These are phyloP conservation scores for Yponomeuta sedellus DNA, from an alignment of 2,888 invertebrate species.

Conservation along the genomic window DNA sequence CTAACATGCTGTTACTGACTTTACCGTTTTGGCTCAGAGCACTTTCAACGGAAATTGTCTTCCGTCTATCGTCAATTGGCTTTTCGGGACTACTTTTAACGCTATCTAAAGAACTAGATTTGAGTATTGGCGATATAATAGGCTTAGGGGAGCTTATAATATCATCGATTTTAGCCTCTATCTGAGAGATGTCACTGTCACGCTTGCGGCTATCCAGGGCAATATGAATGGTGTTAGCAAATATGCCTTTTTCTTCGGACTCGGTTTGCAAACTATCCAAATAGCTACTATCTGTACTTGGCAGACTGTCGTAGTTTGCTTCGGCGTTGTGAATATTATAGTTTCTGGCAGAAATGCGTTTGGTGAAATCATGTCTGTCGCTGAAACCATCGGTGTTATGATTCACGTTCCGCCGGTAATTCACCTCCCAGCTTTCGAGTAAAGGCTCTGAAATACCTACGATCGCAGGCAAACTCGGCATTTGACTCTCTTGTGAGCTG, in stretches of 20 bases:
- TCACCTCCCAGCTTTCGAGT: conserved; percentile 71
- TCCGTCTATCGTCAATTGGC: conserved; percentile 59
- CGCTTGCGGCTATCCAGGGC: conserved; percentile 57
- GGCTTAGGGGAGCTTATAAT: conserved; percentile 74
- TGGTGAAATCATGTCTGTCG: conserved; percentile 57
- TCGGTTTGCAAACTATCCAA: conserved; percentile 67
- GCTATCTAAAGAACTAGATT: conserved; percentile 76
- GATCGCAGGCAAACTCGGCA: conserved; percentile 71
- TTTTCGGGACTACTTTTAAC: conserved; percentile 75
- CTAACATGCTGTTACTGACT: conserved; percentile 23
- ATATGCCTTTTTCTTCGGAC: conserved; percentile 55
- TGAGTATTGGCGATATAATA: conserved; percentile 66
- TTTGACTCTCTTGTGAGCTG: conserved; percentile 67
- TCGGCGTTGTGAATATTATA: conserved; percentile 54
- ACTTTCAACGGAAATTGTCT: conserved; percentile 71
- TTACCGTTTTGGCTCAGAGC: conserved; percentile 47
- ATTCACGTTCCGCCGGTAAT: conserved; percentile 60
- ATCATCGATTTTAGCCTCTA: conserved; percentile 74
- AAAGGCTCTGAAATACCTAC: conserved; percentile 71
- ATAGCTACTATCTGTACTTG: conserved; percentile 68
- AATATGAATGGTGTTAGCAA: conserved; percentile 62
- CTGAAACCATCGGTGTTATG: conserved; percentile 25
- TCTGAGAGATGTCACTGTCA: conserved; percentile 70
- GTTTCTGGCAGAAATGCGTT: conserved; percentile 62
- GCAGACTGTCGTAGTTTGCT: conserved; percentile 62